A percentile compares a stretch with the other conserved stretches of the same genome.
These are phyloP conservation scores for Ellobius talpinus DNA, from an alignment of 2,113 vertebrate genomes.

Conservation along the genomic window DNA sequence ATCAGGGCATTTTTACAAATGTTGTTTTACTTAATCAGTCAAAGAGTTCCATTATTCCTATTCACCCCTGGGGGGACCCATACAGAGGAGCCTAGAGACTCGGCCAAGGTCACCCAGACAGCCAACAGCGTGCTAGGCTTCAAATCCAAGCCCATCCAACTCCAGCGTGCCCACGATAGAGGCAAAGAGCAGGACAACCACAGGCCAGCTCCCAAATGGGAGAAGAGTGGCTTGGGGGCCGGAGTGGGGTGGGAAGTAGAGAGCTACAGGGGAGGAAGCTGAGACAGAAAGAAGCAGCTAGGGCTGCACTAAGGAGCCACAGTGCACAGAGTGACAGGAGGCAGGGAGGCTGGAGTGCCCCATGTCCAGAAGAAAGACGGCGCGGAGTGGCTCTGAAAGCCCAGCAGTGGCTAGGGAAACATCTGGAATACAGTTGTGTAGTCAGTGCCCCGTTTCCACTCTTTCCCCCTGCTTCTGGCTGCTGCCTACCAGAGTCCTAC, in stretches of 20 bases:
- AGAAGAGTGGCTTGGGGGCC: too few species aligned
- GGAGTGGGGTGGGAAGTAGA: neutral
- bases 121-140: neutral
- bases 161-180: neutral
- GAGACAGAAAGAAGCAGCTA: neutral
- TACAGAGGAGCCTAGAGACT: neutral
- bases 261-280: neutral
- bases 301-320: neutral
- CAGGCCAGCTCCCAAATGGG: neutral
- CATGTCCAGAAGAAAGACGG: neutral
- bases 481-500: neutral
- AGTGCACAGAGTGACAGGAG: neutral
- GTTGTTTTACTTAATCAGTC: conserved; percentile 54
- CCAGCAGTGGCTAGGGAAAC: neutral
- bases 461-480: neutral
- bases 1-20: conserved; percentile 61
- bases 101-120: conserved; percentile 53
- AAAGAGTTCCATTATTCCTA: conserved; percentile 36
- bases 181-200: neutral
- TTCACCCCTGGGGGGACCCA: conserved; percentile 17
- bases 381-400: neutral
- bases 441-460: neutral
- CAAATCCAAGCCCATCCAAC: neutral
- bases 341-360: neutral
- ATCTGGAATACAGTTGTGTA: neutral